Base-by-base conservation (phyloP, 2,888 invertebrate species). In the Agriotes lineatus region DNA sequence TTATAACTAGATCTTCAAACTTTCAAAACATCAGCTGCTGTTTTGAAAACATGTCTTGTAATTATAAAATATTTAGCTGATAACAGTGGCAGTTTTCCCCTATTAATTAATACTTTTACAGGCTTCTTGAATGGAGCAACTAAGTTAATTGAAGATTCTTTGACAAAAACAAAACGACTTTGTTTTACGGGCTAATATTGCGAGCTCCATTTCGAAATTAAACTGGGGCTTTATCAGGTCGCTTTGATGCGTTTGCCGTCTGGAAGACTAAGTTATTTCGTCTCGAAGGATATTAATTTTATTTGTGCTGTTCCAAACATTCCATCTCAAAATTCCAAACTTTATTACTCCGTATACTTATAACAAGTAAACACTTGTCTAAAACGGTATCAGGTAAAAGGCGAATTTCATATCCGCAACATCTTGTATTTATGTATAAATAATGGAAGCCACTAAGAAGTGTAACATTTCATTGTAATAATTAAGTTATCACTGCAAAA, bases 281-380 rank as follows among this genome's bases (percentile, higher is more conserved):
- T 61, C 37, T 61, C 54, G 37, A 63, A 25, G 25, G 52, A 62
- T 62, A 62, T 62, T 62, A 62, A 39, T 62, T 62, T 37, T 52
- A 37, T 60, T 60, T 60, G 35, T 35, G 33, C 19, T 48, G 35
- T 18, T 60, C 35, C 20, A 33, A 48, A 60, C 48, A 45, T 45
- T 60, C 18, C 33, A 33, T 20, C 35, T 20, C 9, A 20, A 35
- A 45, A 59, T 33, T 57, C 16, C 37, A 10, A 14, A 30, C 19
- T 54, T 33, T 50, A 50, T 25, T 2, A 18, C n/a, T 35, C 6
- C 54, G 4, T 22, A 20, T 50, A 39, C 25, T 50, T 50, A n/a
- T 12, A 20, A 50, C 9, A 50, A 12, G 14, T 39, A 39, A 12
- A 39, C 39, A 39, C 14, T 39, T 39, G 14, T 14, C 3, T 39